phyloP scores from a whole-genome alignment of 2,888 invertebrate species.

The Dicranocentrus wangi region DNA sequence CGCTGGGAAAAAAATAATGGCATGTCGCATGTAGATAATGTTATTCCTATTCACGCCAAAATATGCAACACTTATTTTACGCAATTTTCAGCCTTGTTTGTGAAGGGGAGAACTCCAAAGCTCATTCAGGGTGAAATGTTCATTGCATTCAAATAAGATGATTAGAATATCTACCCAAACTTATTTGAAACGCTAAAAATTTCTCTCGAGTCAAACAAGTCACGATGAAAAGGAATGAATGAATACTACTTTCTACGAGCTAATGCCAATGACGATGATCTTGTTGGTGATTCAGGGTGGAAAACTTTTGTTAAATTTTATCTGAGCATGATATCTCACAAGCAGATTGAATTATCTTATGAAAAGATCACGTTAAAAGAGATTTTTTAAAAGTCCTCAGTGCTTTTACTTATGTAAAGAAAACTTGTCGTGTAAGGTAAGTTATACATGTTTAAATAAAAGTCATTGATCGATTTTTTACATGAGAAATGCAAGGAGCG shows the following conservation, averaged over 20 bases:
- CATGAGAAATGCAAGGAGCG: no score
- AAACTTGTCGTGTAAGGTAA: background rate
- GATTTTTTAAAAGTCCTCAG: no score
- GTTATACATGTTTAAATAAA: background rate
- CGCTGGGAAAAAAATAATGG: background rate
- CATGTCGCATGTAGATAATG: no score
- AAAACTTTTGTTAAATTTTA: background rate
- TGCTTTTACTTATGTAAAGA: no score
- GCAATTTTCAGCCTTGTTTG: background rate
- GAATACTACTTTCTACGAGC: background rate
- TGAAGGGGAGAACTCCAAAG: background rate
- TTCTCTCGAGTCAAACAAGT: background rate
- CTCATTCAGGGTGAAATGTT: background rate
- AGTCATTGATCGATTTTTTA: background rate
- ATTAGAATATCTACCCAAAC: background rate
- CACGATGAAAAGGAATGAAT: conserved; percentile 1
- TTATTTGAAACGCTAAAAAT: background rate
- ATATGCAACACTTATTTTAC: background rate
- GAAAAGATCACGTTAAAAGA: no score
- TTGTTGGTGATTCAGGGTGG: background rate
- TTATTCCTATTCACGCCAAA: no score
- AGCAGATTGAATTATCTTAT: no score
- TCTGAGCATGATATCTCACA: no score
- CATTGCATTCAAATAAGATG: conserved; percentile 6
- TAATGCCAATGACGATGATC: conserved; percentile 3